These are phyloP conservation scores for Himalopsyche tibetana DNA, from an alignment of 2,888 invertebrate genomes.

Conservation along the genomic window DNA sequence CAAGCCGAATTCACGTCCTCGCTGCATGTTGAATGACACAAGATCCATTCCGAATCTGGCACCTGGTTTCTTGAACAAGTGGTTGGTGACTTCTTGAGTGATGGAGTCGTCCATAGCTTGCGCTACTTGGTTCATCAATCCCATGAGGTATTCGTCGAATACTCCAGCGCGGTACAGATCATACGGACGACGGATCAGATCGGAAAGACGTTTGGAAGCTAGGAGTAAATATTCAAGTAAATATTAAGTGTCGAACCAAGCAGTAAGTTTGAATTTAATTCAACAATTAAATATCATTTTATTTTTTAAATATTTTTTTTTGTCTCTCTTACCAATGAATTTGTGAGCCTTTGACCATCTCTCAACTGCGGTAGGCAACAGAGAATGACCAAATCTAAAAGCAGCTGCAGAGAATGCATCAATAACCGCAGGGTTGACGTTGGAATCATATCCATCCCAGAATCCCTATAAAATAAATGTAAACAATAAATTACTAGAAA, in stretches of 20 bases:
- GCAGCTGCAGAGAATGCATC: constrained; percentile 95
- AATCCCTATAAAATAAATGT: constrained; percentile 77
- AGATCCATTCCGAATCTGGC: constrained; percentile 90
- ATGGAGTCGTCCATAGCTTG: constrained; percentile 97
- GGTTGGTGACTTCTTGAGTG: constrained; percentile 93
- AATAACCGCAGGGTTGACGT: constrained; percentile 91
- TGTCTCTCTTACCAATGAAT: constrained; percentile 84
- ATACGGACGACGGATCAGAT: constrained; percentile 91
- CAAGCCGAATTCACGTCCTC: constrained; percentile 93
- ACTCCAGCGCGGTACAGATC: constrained; percentile 94
- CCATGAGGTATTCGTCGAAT: constrained; percentile 94
- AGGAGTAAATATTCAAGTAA: constrained; percentile 67
- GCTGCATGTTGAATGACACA: constrained; percentile 94
- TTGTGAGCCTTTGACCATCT: constrained; percentile 97
- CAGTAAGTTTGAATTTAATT: no score
- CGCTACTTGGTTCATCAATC: constrained; percentile 94
- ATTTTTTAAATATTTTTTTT: background rate
- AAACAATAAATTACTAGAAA: background rate
- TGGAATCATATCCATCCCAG: constrained; percentile 90
- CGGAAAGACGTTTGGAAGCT: constrained; percentile 93
- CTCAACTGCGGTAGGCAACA: constrained; percentile 92
- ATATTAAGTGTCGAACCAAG: no score
- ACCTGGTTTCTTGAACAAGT: constrained; percentile 90
- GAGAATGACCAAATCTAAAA: constrained; percentile 93
- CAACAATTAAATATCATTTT: background rate